Evolutionary conservation across 2,888 invertebrate genomes (phyloP), one percentile per base, ranked within the genome.

Genomic region (Rhabditoides inermis): DNA sequence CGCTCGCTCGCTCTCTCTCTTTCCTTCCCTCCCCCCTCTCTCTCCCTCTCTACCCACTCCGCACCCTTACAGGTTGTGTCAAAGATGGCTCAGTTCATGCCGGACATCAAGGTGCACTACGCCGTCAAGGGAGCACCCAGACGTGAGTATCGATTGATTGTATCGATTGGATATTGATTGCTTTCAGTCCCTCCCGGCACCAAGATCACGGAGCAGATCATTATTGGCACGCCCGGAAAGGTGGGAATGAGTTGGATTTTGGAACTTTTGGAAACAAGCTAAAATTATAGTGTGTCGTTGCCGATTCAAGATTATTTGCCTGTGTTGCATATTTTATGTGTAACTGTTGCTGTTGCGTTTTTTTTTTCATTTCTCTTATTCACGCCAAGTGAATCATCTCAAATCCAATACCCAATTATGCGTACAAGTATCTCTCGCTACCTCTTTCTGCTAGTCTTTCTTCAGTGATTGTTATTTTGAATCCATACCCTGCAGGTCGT

Each of bases 1-100:
- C n/a, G n/a, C n/a, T n/a, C n/a, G n/a, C n/a, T n/a, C n/a, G n/a
- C n/a, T n/a, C n/a, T n/a, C n/a, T n/a, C n/a, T n/a, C n/a, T n/a
- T n/a, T n/a, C n/a, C n/a, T n/a, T n/a, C n/a, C n/a, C n/a, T n/a
- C n/a, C n/a, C n/a, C n/a, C n/a, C n/a, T n/a, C n/a, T n/a, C n/a
- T n/a, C n/a, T n/a, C n/a, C n/a, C n/a, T n/a, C n/a, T n/a, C 15
- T 49, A 42, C 53, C 3, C 41, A 56, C 53, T 63, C 35, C n/a
- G n/a, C n/a, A n/a, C n/a, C n/a, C n/a, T n/a, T n/a, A n/a, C 88
- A 91, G 80, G 94, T 92, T 18, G 90, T 90, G 35, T 87, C 88
- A 7, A 86, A 87, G 77, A 94, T 98, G 92, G 88, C 89, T 0
- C 86, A 88, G 74, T 89, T 85, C 78, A 90, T 91, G 79, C 85